Evolutionary conservation across 2,888 invertebrate genomes (phyloP).

Genomic region (Aleiodes alternator): DNA sequence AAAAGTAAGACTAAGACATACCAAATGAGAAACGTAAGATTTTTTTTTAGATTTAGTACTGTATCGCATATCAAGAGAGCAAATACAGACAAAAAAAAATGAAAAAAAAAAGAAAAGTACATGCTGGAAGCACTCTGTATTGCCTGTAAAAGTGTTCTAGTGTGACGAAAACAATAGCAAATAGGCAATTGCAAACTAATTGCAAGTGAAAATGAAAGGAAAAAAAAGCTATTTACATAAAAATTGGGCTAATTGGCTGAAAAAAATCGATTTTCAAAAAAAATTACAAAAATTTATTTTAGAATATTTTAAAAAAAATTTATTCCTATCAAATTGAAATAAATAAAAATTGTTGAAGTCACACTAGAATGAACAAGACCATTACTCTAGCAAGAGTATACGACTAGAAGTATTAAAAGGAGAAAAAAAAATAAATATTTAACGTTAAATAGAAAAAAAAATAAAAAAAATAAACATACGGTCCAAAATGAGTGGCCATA

Average conservation of each 20-base stretch:
- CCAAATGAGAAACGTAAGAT: constrained; percentile 73
- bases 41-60: constrained; percentile 71
- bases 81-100: constrained; percentile 57
- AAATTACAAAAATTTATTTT: neutral
- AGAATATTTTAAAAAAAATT: no score
- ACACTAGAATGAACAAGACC: constrained; percentile 70
- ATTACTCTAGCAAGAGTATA: constrained; percentile 75
- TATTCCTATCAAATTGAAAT: no score
- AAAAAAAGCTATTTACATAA: neutral
- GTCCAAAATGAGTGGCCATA: constrained; percentile 72
- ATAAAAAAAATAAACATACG: constrained; percentile 55
- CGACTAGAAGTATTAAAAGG: constrained; percentile 74
- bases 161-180: constrained; percentile 43
- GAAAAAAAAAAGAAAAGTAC: constrained; percentile 52
- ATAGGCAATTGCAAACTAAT: neutral
- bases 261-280: neutral
- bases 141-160: constrained; percentile 70
- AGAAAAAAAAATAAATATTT: constrained; percentile 39
- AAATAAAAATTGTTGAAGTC: constrained; percentile 41
- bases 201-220: constrained; percentile 8
- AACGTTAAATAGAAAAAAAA: constrained; percentile 18
- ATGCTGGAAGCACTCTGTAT: constrained; percentile 70
- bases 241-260: neutral
- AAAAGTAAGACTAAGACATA: constrained; percentile 74
- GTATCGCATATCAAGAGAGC: constrained; percentile 74